These are phyloP conservation scores for Craniophora ligustri DNA, from an alignment of 2,888 invertebrate genomes.

Conservation along the genomic window DNA sequence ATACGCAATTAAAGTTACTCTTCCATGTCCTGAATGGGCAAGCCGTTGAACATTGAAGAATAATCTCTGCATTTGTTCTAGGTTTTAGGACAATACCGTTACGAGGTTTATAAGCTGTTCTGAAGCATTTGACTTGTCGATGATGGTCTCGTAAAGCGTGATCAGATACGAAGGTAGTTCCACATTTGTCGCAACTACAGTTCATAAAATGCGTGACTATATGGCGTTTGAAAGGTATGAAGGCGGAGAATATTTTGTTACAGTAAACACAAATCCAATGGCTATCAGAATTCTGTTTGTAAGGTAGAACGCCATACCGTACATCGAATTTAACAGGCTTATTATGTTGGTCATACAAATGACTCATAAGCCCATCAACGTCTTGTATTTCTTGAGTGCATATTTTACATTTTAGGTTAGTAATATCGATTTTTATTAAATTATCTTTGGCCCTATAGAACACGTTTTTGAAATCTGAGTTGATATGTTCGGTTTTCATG, in stretches of 20 bases:
- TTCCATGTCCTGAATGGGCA: conserved; percentile 84
- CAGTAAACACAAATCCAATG: conserved; percentile 80
- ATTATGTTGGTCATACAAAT: conserved; percentile 74
- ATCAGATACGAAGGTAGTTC: conserved; percentile 79
- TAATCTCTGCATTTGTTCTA: conserved; percentile 80
- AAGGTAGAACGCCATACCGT: conserved; percentile 80
- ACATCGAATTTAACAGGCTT: conserved; percentile 80
- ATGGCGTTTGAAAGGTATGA: conserved; percentile 78
- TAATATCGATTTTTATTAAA: conserved; percentile 81
- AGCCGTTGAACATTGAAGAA: conserved; percentile 81
- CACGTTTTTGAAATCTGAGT: conserved; percentile 78
- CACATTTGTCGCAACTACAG: conserved; percentile 81
- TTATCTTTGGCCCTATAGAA: conserved; percentile 83
- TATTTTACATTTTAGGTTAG: conserved; percentile 78
- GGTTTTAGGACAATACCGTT: conserved; percentile 77
- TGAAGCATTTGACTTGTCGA: conserved; percentile 80
- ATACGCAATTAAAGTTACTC: conserved; percentile 82
- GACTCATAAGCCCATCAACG: conserved; percentile 76
- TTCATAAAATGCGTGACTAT: conserved; percentile 81
- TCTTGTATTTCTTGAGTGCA: conserved; percentile 72
- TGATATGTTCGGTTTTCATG: conserved; percentile 73
- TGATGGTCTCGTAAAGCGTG: conserved; percentile 79
- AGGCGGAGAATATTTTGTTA: conserved; percentile 70
- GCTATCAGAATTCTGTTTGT: conserved; percentile 71
- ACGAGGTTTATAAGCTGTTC: conserved; percentile 78